Conservation (phyloP, 2,888 invertebrate genomes). For the Rhagophthalmus giganteus region DNA sequence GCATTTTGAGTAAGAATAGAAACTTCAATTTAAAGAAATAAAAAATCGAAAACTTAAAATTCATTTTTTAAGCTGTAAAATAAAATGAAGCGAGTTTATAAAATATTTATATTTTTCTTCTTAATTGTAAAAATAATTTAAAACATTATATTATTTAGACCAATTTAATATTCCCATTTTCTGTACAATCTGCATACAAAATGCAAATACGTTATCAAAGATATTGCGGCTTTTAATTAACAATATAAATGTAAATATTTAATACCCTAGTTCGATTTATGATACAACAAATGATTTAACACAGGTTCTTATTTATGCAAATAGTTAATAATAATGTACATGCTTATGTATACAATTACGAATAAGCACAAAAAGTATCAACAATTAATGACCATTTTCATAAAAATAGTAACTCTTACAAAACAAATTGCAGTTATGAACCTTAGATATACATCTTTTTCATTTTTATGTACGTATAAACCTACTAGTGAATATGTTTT, state of each 20-base stretch:
- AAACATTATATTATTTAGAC: no score
- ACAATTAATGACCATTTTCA: slow-evolving; percentile 14
- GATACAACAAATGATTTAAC: slow-evolving; percentile 12
- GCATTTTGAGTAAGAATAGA: no score
- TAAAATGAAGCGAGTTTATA: no score
- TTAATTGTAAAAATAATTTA: no score
- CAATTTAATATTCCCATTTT: slow-evolving; percentile 8
- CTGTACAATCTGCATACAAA: slow-evolving; percentile 20
- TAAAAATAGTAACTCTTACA: slow-evolving; percentile 14
- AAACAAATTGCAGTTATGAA: slow-evolving; percentile 17
- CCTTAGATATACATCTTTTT: slow-evolving; percentile 10
- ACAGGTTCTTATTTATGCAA: slow-evolving; percentile 15
- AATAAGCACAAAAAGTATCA: slow-evolving; percentile 15
- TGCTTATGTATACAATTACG: slow-evolving; percentile 10
- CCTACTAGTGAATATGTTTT: slow-evolving; percentile 17
- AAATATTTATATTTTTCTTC: no score
- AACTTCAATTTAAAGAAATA: no score
- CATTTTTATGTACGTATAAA: slow-evolving; percentile 5
- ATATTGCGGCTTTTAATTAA: slow-evolving; percentile 19
- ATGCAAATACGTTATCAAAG: slow-evolving; percentile 10
- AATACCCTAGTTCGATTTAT: slow-evolving; percentile 9
- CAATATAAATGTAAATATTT: slow-evolving; percentile 18
- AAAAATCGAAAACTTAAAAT: no score
- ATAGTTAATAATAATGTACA: slow-evolving; percentile 14
- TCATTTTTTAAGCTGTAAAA: no score